Base-by-base conservation (phyloP, 92 coral and sea anemone genomes). In the Ricordea florida region DNA sequence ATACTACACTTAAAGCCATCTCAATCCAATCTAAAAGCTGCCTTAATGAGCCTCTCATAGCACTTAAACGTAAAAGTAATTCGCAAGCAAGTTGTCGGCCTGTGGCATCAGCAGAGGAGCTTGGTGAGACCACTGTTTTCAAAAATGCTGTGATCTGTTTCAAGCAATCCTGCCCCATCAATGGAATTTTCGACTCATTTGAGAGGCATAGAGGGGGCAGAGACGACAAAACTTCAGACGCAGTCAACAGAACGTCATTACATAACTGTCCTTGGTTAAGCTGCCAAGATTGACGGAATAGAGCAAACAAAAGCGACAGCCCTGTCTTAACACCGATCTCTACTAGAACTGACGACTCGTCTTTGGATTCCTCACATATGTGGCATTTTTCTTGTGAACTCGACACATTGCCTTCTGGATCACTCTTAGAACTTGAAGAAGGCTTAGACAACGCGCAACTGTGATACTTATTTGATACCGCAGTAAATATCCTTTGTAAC, bases 251-350 rank as follows among this genome's bases (percentile, higher is more conserved):
- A 29, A 90, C 96, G 46, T 90, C 96, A 34, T 90, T 87, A 43
- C 96, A 90, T 25, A 90, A 62, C 4, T 74, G 49, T 23, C 89
- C 92, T 35, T 87, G 86, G 3, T 86, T 89, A 8, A 45, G 61
- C 29, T 62, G 72, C 96, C 96, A 90, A 11, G 92, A 86, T 55
- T 90, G 96, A 10, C 96, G 92, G 46, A 90, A 85, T 5, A 90
- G 62, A 28, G 92, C 79, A 57, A 90, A 90, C 42, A 90, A 72
- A 2, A 90, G 45, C 25, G 92, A 82, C 69, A 90, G 55, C 18
- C 96, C 96, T 33, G 96, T 90, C 78, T 83, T 90, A 24, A 90
- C 60, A 28, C 96, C 96, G 92, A 90, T 82, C 50, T 90, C 92
- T 21, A 90, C 47, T 9, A 90, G 75, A 8, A 82, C 88, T 36